These are phyloP conservation scores for Octodon degus DNA, from an alignment of 2,113 vertebrate species.

Conservation along the genomic window DNA sequence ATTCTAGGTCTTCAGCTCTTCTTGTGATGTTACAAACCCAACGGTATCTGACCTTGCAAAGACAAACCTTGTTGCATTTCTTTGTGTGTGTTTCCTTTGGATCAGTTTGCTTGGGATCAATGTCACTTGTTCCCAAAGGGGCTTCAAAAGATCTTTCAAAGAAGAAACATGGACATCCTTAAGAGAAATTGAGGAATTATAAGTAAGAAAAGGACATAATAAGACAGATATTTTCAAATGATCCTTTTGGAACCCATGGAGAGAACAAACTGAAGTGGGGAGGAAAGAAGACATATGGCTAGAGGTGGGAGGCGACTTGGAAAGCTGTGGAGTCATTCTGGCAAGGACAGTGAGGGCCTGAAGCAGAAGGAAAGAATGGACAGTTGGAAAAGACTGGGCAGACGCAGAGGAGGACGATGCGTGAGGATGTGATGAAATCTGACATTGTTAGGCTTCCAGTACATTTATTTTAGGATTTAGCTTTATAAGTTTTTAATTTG, in stretches of 20 bases:
- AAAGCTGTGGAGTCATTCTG: background rate
- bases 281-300: background rate
- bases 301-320: background rate
- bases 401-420: background rate
- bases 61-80: background rate
- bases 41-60: background rate
- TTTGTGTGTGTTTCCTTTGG: background rate
- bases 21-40: background rate
- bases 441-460: background rate
- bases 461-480: slow-evolving; percentile 22
- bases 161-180: background rate
- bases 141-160: background rate
- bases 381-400: background rate
- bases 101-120: background rate
- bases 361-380: background rate
- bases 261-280: background rate
- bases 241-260: background rate
- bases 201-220: background rate
- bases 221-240: background rate
- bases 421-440: background rate
- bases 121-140: background rate
- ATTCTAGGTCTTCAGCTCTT: background rate
- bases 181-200: background rate
- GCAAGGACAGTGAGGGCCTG: background rate
- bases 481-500: background rate